phyloP scores from a whole-genome alignment of 2,113 vertebrate species.

The Poeciliopsis prolifica region DNA sequence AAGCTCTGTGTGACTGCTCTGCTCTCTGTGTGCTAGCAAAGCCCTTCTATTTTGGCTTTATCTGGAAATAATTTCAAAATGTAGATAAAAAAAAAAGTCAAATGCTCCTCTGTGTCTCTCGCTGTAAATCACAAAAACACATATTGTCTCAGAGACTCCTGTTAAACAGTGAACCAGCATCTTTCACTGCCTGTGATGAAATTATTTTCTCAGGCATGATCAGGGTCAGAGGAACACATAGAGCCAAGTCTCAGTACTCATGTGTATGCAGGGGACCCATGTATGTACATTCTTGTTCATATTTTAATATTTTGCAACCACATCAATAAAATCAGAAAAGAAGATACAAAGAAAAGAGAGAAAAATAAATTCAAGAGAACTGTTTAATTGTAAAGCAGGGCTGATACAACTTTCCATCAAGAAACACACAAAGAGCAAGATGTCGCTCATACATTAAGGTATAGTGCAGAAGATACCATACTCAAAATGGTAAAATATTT shows the following conservation, averaged over 20 bases:
- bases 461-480: constrained; percentile 21
- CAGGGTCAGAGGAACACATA: constrained; percentile 20
- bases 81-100: constrained; percentile 30
- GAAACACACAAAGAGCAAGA: constrained; percentile 48
- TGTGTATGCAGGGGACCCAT: constrained; percentile 34
- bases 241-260: constrained; percentile 25
- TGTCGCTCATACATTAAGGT: constrained; percentile 46
- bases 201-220: constrained; percentile 50
- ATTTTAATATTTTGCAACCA: constrained; percentile 35
- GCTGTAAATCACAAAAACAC: constrained; percentile 44
- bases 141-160: constrained; percentile 55
- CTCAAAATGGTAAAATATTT: constrained; percentile 63
- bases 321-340: constrained; percentile 27
- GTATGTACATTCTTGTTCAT: constrained; percentile 24
- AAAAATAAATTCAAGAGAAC: constrained; percentile 7
- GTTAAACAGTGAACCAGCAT: constrained; percentile 71
- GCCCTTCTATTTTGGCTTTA: constrained; percentile 50
- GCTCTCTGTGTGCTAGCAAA: constrained; percentile 61
- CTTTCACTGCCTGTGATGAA: constrained; percentile 72
- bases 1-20: constrained; percentile 41
- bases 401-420: constrained; percentile 56
- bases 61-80: constrained; percentile 50
- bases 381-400: constrained; percentile 58
- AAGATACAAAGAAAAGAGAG: not conserved
- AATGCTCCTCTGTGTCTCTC: constrained; percentile 49